Conservation (phyloP, 2,888 invertebrate genomes). For the Apodemia duryi region DNA sequence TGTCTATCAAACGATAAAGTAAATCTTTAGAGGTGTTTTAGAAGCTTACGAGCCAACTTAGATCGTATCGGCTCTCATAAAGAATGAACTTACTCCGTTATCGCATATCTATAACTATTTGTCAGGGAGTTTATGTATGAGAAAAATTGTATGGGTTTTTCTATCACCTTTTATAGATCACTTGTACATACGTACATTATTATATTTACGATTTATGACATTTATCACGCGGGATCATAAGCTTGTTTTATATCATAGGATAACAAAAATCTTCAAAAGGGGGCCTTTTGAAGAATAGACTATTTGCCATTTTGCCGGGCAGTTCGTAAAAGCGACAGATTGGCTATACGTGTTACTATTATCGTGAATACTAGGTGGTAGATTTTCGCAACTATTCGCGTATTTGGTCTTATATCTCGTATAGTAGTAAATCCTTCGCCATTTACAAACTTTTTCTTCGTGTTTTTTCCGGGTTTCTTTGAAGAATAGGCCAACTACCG, state of each 20-base stretch:
- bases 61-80: conserved; percentile 28
- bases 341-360: no score
- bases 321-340: no score
- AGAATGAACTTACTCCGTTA: conserved; percentile 24
- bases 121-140: conserved; percentile 11
- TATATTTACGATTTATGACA: not conserved
- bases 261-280: no score
- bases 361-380: no score
- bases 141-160: conserved; percentile 9
- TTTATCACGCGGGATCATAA: not conserved
- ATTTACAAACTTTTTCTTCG: no score
- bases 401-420: no score
- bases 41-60: conserved; percentile 27
- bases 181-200: not conserved
- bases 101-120: conserved; percentile 23
- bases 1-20: conserved; percentile 24
- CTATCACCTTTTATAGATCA: conserved; percentile 7
- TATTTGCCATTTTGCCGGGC: no score
- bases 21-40: conserved; percentile 29
- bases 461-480: no score
- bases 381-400: no score
- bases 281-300: no score
- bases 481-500: no score
- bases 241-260: not conserved
- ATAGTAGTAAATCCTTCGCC: no score